Evolutionary conservation across 1,140 invertebrate genomes (phyloP), one percentile per base, ranked within the genome.

Genomic region (Venturia canescens): DNA sequence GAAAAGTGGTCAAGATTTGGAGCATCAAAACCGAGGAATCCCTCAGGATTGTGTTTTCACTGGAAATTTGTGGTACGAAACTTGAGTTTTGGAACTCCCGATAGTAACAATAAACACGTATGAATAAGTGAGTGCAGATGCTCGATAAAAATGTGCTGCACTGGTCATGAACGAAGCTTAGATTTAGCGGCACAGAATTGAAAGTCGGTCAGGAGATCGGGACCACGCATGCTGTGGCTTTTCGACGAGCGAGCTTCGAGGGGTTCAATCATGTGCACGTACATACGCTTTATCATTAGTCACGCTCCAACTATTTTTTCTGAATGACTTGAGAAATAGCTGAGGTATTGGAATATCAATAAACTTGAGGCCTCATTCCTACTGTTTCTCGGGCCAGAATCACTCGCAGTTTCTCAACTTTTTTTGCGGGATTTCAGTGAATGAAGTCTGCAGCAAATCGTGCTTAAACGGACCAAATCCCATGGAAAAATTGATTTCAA

Each of bases 241-340:
- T 77, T 29, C 18, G 18, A 23, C 16, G 27, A 29, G 0, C 57
- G 7, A n/a, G 31, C 60, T 66, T 77, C 60, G 75, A 44, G 57
- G 31, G 57, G 31, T 66, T 77, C 57, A 13, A 66, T 77, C 57
- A 31, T n/a, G 60, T 77, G 53, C 75, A 77, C 75, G 75, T 38
- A 77, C 38, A 44, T 60, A 63, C 66, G 66, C 57, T 44, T 44
- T 63, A 44, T 77, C 75, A 66, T 77, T 77, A 76, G 57, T 77
- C 57, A 77, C 48, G 75, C 44, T 77, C 66, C 75, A n/a, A 63
- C 53, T 44, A 77, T 23, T 77, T 77, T 77, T 77, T 63, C 53
- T 66, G 57, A 77, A 77, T 77, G 75, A 44, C 57, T 63, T 77
- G 57, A 77, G 60, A 44, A 63, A 34, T 76, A 38, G 3, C 27